Base-by-base conservation (phyloP, 2,888 invertebrate genomes). In the Trissolcus japonicus region DNA sequence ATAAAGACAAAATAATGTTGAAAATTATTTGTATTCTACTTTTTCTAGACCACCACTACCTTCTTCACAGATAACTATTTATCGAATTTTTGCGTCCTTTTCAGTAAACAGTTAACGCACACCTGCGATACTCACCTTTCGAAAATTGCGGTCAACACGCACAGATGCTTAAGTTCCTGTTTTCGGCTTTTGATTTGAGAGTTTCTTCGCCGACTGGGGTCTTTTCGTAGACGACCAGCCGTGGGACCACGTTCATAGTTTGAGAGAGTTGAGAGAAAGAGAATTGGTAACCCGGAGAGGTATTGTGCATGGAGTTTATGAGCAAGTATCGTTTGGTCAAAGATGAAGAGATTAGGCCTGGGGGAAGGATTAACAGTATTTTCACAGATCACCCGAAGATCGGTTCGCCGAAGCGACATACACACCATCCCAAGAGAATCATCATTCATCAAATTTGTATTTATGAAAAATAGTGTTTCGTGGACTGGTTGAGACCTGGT, bases 61-160 rank as follows among this genome's bases (percentile, higher is more conserved):
- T 35, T 11, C 9, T 25, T 25, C 19, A 25, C 16, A 29, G 13
- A n/a, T 17, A 35, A 55, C 55, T 21, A 40, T 17, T 51, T 61
- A 61, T 61, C 17, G 35, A 17, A 50, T 35, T 61, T 61, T 61
- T 50, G 50, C 57, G 57, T 59, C 57, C 50, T 61, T 61, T 61
- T 59, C 59, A 59, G 59, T 59, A 48, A 48, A 35, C 35, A 50
- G 21, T 35, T 29, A 21, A 46, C 59, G 25, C 25, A 46, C 59
- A 50, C 50, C 50, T 61, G 17, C 35, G 16, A 29, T 51, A 17
- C 14, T 51, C 19, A 51, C 19, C 51, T 13, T 11, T 17, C 21
- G 17, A 51, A 17, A 17, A 19, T 17, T 19, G 51, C 14, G 51
- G 46, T n/a, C 13, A 43, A 14, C 43, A 46, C 46, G 16, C 46